Evolutionary conservation across 2,888 invertebrate genomes (phyloP).

Genomic region (Apocheima hispidaria): DNA sequence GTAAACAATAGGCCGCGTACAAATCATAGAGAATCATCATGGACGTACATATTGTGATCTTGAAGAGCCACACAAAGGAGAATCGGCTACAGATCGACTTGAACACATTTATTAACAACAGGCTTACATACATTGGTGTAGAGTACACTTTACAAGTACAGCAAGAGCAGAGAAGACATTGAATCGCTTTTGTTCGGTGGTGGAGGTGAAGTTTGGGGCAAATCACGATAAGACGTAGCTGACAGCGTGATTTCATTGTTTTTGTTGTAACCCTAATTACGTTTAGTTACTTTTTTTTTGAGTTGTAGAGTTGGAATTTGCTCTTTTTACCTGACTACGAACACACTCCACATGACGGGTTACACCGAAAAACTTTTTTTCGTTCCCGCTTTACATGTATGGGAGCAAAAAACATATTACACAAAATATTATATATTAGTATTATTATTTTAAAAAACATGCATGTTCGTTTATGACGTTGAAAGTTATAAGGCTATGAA

Average conservation of each 20-base stretch:
- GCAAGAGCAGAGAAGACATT: background rate
- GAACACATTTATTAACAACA: background rate
- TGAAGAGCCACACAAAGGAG: background rate
- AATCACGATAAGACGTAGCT: background rate
- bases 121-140: background rate
- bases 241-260: background rate
- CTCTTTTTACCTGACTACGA: no score
- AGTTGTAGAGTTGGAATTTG: no score
- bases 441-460: no score
- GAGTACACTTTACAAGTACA: background rate
- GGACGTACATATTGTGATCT: background rate
- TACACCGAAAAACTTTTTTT: no score
- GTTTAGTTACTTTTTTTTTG: background rate
- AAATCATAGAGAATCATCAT: background rate
- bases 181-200: background rate
- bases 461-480: no score
- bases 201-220: background rate
- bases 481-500: no score
- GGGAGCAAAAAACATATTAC: no score
- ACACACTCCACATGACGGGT: no score
- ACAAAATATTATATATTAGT: no score
- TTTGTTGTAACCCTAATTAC: no score
- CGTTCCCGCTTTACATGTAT: no score
- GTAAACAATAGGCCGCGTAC: background rate
- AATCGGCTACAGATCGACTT: background rate